phyloP scores from a whole-genome alignment of 2,888 invertebrate species.

The Hemaris fuciformis region DNA sequence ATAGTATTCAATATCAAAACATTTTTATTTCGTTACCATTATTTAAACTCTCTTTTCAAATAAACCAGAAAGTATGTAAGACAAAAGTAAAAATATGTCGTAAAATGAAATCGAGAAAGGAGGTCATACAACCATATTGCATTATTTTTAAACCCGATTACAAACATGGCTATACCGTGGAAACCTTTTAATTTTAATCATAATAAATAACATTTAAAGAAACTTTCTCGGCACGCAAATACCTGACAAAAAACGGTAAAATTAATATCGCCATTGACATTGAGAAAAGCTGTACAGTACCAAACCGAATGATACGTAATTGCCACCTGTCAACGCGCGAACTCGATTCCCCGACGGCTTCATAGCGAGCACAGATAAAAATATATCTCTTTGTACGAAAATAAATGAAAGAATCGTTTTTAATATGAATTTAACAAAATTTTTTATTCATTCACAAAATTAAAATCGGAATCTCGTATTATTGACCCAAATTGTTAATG shows the following conservation, averaged over 20 bases:
- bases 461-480: slow-evolving; percentile 12
- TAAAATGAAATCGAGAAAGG: background rate
- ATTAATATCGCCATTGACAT: slow-evolving; percentile 45
- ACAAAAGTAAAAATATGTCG: background rate
- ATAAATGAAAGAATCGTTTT: no score
- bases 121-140: background rate
- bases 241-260: slow-evolving; percentile 5
- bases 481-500: background rate
- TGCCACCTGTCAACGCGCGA: slow-evolving; percentile 52
- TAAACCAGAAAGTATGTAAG: background rate
- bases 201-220: background rate
- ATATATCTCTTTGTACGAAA: background rate
- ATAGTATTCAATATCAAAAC: no score
- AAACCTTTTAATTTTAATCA: background rate
- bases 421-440: background rate
- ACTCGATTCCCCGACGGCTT: slow-evolving; percentile 50
- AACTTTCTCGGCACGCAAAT: slow-evolving; percentile 3
- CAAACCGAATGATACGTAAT: slow-evolving; percentile 47
- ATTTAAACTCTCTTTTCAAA: background rate
- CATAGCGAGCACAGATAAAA: slow-evolving; percentile 40
- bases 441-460: slow-evolving; percentile 19
- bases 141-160: slow-evolving; percentile 2
- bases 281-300: slow-evolving; percentile 43
- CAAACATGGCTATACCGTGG: slow-evolving; percentile 5
- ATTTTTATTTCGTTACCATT: background rate